These are phyloP conservation scores for Uloborus plumipes DNA, from an alignment of 2,888 invertebrate genomes.

Conservation along the genomic window DNA sequence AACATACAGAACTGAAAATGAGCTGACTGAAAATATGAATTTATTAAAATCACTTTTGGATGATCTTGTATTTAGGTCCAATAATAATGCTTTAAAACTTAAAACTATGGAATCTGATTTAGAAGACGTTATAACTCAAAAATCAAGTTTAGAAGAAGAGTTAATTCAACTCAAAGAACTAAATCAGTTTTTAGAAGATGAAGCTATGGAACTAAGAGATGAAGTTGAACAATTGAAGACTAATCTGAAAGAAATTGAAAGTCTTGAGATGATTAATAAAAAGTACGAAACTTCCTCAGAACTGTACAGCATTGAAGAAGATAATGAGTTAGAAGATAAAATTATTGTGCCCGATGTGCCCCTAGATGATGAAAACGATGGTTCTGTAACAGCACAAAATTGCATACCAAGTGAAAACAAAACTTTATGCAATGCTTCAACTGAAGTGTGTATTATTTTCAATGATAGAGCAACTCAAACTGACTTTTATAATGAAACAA, in stretches of 20 bases:
- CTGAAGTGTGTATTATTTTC: conserved; percentile 2
- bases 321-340: conserved; percentile 30
- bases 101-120: conserved; percentile 24
- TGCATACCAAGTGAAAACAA: not conserved
- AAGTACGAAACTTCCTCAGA: conserved; percentile 10
- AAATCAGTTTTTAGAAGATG: conserved; percentile 56
- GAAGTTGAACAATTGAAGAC: conserved; percentile 49
- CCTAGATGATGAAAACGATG: too few relatives aligned
- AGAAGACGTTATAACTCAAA: conserved; percentile 13
- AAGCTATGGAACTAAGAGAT: conserved; percentile 34
- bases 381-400: too few relatives aligned
- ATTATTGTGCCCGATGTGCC: not conserved
- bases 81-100: conserved; percentile 8
- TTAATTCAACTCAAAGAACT: conserved; percentile 43
- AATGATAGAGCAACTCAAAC: too few relatives aligned
- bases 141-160: conserved; percentile 36
- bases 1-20: conserved; percentile 30
- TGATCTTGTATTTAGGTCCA: conserved; percentile 15
- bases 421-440: conserved; percentile 1
- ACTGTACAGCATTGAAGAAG: conserved; percentile 56
- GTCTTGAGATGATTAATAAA: not conserved
- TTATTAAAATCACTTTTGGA: conserved; percentile 26
- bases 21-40: conserved; percentile 18
- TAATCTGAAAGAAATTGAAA: conserved; percentile 1
- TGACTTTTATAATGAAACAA: not conserved